Base-by-base conservation (phyloP, 2,888 invertebrate genomes). In the Temnothorax unifasciatus region DNA sequence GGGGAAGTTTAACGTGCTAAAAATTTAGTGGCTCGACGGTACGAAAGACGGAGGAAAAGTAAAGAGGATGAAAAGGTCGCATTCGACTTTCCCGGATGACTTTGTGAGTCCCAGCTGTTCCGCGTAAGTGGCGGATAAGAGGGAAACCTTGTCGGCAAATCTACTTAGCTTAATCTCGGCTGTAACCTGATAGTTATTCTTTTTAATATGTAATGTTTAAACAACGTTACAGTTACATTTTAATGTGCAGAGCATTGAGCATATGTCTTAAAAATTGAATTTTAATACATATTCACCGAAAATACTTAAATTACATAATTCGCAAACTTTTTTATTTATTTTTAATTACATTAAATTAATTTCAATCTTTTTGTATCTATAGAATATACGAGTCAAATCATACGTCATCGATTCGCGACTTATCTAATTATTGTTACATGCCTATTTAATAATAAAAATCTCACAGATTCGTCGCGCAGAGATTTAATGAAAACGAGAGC, bases 61-160 rank as follows among this genome's bases (percentile, higher is more conserved):
- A 73, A 81, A 81, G 79, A 73, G 79, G 79, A 81, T 73, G 79
- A 79, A 79, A 79, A 79, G 79, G 59, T 81, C 79, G 79, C 25
- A 73, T 81, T 81, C 73, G 79, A 81, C 79, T 81, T 44, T 81
- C 47, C 59, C 59, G 73, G 59, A 73, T 73, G 73, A 59, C 79
- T 81, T 59, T 59, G 79, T 50, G 73, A 73, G 59, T 50, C 47
- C 13, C 73, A 47, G 79, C 59, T 73, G 79, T 73, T 81, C 59
- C 73, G 74, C 38, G 79, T 73, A 81, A 81, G 79, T 81, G 73
- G 79, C 47, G 59, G 79, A 81, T 81, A 73, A 81, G 79, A 73
- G 79, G 38, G 73, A 73, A 81, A 81, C 74, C 79, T 59, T 79
- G 79, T 81, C 79, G 47, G 73, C 38, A 73, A 81, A 81, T 81